Conservation (phyloP, 2,888 invertebrate species). For the Rotaria macrura region DNA sequence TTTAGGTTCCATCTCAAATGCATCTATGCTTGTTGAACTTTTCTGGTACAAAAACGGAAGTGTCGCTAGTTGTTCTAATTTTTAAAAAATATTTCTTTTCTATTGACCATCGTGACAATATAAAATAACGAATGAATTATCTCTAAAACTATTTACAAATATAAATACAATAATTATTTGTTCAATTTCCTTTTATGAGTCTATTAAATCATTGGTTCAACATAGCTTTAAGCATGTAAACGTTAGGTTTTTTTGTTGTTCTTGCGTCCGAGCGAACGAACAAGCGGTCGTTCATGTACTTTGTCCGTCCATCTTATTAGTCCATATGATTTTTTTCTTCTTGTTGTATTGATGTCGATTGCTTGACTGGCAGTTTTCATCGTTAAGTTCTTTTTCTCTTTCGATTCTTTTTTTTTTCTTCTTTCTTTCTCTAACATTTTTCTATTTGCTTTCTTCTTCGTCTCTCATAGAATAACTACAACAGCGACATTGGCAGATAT, state of each 20-base stretch:
- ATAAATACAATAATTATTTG: neutral
- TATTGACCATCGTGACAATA: no score
- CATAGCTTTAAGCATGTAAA: neutral
- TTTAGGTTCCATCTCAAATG: no score
- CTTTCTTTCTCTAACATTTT: constrained; percentile 9
- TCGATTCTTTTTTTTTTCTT: neutral
- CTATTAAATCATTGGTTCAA: neutral
- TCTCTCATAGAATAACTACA: neutral
- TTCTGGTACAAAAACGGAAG: no score
- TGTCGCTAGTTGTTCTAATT: no score
- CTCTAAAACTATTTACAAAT: neutral
- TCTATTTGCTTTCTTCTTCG: constrained; percentile 12
- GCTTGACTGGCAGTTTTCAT: neutral
- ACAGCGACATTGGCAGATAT: constrained; percentile 8
- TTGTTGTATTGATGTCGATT: neutral
- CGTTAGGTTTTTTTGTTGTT: neutral
- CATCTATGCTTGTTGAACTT: no score
- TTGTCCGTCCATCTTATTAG: neutral
- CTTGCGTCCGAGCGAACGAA: neutral
- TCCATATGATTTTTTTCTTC: neutral
- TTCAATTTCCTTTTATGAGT: neutral
- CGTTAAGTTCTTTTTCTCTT: neutral
- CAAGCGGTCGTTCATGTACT: neutral
- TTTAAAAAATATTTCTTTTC: no score
- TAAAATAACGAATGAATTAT: neutral